Percentiles rank a stretch among this genome's conserved stretches.
These are phyloP conservation scores for Shinisaurus crocodilurus DNA, from an alignment of 2,113 vertebrate genomes.

Conservation along the genomic window DNA sequence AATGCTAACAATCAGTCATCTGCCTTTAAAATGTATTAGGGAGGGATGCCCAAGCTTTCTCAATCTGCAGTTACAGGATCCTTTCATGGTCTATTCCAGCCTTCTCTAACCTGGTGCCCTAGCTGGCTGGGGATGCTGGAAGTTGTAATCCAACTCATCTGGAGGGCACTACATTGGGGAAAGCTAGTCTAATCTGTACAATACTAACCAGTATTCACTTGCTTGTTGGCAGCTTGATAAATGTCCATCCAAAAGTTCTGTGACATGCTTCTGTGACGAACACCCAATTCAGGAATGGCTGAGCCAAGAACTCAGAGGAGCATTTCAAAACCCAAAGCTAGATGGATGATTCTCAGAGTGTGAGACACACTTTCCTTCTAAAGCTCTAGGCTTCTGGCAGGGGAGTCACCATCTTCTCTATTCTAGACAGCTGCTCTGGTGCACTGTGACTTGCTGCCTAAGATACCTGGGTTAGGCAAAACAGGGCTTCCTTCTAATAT, in stretches of 20 bases:
- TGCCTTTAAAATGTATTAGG: background rate
- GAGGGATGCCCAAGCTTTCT: background rate
- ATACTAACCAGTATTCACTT: background rate
- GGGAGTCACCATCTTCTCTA: background rate
- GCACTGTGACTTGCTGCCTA: background rate
- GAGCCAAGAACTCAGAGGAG: background rate
- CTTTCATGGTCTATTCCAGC: background rate
- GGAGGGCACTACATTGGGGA: no score
- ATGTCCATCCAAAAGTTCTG: background rate
- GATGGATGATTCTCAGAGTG: background rate
- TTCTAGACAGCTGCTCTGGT: background rate
- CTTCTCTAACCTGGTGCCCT: no score
- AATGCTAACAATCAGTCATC: background rate
- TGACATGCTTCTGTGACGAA: background rate
- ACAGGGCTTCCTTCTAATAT: background rate
- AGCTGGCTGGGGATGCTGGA: no score
- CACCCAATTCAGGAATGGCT: background rate
- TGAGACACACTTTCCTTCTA: background rate
- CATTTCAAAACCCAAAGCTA: background rate
- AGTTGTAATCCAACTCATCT: no score
- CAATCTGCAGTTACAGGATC: rapidly evolving
- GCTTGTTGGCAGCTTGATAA: background rate
- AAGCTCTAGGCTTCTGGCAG: background rate
- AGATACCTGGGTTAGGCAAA: background rate
- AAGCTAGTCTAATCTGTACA: no score